These are phyloP conservation scores for Cheirogaleus medius DNA, from an alignment of 2,113 vertebrate genomes.

Conservation along the genomic window DNA sequence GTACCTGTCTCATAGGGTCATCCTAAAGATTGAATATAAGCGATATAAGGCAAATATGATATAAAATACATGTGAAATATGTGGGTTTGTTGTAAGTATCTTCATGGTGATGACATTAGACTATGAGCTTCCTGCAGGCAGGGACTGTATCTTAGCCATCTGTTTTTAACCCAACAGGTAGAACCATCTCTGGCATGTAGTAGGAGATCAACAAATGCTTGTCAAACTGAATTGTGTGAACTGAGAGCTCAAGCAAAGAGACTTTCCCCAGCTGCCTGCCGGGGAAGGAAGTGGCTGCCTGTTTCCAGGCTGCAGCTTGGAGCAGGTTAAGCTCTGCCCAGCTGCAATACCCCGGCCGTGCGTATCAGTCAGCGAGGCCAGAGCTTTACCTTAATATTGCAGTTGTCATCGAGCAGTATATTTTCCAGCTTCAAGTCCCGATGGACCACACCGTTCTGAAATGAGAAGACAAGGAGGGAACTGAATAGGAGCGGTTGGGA, in stretches of 20 bases:
- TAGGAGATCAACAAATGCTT: neutral
- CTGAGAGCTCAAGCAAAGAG: neutral
- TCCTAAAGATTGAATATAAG: neutral
- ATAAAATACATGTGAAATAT: neutral
- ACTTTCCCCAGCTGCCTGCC: neutral
- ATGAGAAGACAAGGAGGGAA: constrained; percentile 69
- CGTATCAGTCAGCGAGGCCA: neutral
- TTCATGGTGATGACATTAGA: neutral
- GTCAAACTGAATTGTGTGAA: neutral
- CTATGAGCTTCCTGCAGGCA: neutral
- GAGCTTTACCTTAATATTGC: constrained; percentile 96
- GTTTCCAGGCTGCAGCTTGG: neutral
- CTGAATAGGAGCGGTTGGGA: neutral
- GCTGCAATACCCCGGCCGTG: neutral
- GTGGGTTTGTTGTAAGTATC: accelerated
- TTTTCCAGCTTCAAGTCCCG: constrained; percentile 99
- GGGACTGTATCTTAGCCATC: neutral
- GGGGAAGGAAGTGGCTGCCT: neutral
- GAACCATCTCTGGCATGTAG: neutral
- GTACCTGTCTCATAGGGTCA: neutral
- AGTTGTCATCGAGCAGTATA: constrained; percentile 98
- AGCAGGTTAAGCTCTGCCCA: accelerated
- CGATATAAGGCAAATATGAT: neutral
- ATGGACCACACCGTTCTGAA: constrained; percentile 97
- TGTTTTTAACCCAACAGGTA: neutral